Evolutionary conservation across 2,797 vertebrate species (phyloP).

Genomic region (Pangasius sanitwongsei): DNA sequence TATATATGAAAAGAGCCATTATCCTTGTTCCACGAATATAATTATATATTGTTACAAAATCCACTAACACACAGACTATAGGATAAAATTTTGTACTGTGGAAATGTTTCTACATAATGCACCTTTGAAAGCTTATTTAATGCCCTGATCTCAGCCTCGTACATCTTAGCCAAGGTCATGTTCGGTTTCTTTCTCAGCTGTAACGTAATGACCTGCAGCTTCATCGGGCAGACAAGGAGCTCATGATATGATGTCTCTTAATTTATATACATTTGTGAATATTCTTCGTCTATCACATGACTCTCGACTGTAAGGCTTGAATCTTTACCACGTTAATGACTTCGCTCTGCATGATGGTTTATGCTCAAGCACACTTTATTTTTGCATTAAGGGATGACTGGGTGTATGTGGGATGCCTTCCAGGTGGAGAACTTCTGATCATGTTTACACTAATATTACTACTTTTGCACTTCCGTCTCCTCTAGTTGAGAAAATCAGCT

Average conservation of each 20-base stretch:
- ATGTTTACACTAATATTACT: constrained; percentile 35
- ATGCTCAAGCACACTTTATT: background rate
- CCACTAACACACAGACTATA: background rate
- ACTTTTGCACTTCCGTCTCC: constrained; percentile 26
- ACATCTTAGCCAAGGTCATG: background rate
- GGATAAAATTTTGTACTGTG: background rate
- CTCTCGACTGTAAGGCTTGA: background rate
- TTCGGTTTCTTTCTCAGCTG: background rate
- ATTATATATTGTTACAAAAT: background rate
- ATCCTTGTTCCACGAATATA: background rate
- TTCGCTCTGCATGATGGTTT: background rate
- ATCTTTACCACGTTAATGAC: background rate
- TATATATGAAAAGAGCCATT: background rate
- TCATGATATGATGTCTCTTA: background rate
- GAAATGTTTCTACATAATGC: constrained; percentile 1
- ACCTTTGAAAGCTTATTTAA: background rate
- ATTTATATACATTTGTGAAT: constrained; percentile 6
- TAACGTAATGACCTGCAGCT: background rate
- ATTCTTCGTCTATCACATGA: background rate
- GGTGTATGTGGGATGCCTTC: constrained; percentile 15
- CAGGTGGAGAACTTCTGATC: constrained; percentile 16
- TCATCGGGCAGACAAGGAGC: background rate
- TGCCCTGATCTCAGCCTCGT: background rate
- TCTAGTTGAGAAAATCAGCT: background rate
- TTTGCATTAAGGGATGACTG: background rate